These are phyloP conservation scores for Artemia sinica DNA, from an alignment of 2,888 invertebrate genomes.

Conservation along the genomic window DNA sequence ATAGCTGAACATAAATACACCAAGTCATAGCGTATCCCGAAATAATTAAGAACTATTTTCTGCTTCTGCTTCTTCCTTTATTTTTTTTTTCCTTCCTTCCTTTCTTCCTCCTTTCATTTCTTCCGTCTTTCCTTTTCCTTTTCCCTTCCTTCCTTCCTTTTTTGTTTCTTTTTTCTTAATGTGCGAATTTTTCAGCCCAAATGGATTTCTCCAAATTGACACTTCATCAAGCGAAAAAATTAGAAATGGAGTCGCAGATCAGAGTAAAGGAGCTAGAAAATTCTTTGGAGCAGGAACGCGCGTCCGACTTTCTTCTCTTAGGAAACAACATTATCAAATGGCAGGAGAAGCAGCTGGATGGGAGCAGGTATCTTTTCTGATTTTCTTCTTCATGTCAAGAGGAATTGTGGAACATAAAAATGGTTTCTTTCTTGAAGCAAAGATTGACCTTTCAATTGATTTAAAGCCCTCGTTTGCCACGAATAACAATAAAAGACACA, in stretches of 20 bases:
- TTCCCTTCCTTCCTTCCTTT: no score
- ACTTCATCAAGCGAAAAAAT: slow-evolving; percentile 78
- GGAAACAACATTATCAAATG: slow-evolving; percentile 79
- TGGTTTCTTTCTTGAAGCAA: no score
- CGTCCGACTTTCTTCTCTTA: slow-evolving; percentile 58
- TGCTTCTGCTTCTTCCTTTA: no score
- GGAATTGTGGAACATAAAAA: no score
- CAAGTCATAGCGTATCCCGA: background rate
- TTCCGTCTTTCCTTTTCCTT: no score
- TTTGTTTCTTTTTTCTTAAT: background rate
- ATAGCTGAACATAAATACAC: slow-evolving; percentile 16
- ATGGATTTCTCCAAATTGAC: slow-evolving; percentile 74
- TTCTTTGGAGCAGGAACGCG: slow-evolving; percentile 73
- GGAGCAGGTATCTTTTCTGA: slow-evolving; percentile 16
- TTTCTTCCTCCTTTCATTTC: no score
- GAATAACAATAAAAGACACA: no score
- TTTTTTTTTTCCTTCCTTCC: background rate
- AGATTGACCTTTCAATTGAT: no score
- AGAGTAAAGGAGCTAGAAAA: slow-evolving; percentile 81
- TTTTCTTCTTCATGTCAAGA: no score
- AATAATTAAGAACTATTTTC: no score
- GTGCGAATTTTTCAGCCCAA: slow-evolving; percentile 44
- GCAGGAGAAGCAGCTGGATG: slow-evolving; percentile 39
- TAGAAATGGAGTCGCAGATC: slow-evolving; percentile 96
- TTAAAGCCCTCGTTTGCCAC: no score